A percentile compares a stretch with the other conserved stretches of the same genome.
phyloP scores from a whole-genome alignment of 2,888 invertebrate genomes.

The Gisinianus flammeolus region DNA sequence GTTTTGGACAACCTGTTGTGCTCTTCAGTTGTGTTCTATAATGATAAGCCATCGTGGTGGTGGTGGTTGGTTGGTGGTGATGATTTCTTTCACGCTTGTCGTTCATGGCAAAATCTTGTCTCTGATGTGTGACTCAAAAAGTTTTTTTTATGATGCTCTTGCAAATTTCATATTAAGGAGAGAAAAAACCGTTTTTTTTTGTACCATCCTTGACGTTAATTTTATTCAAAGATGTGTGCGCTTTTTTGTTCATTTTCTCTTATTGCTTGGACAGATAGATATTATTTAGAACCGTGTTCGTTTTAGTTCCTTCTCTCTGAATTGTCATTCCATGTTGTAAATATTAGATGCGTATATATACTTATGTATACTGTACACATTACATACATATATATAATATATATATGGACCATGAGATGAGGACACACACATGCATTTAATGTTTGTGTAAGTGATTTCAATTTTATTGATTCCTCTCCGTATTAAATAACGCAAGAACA shows the following conservation, averaged over 20 bases:
- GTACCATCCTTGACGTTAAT: slow-evolving; percentile 24
- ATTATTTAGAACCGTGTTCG: not conserved
- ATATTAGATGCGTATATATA: not conserved
- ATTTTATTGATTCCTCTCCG: too few species aligned
- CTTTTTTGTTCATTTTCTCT: slow-evolving; percentile 10
- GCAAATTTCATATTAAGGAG: not conserved
- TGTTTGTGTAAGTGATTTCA: too few species aligned
- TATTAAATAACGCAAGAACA: too few species aligned
- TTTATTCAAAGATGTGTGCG: slow-evolving; percentile 16
- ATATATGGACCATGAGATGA: not conserved
- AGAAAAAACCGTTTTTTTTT: not conserved
- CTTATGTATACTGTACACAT: not conserved
- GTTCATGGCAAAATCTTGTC: slow-evolving; percentile 11
- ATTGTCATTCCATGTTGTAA: too few species aligned
- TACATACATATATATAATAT: not conserved
- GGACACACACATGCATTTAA: not conserved
- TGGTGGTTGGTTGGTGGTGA: not conserved
- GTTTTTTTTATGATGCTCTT: not conserved
- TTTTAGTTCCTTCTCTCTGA: too few species aligned
- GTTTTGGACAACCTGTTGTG: not conserved
- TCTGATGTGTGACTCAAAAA: not conserved
- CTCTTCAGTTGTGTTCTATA: not conserved
- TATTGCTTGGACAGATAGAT: slow-evolving; percentile 30
- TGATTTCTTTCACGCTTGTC: slow-evolving; percentile 12
- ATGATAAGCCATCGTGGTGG: not conserved